Percentiles rank a stretch among this genome's conserved stretches.
phyloP scores from a whole-genome alignment of 1,140 invertebrate species.

The Trachymyrmex septentrionalis region DNA sequence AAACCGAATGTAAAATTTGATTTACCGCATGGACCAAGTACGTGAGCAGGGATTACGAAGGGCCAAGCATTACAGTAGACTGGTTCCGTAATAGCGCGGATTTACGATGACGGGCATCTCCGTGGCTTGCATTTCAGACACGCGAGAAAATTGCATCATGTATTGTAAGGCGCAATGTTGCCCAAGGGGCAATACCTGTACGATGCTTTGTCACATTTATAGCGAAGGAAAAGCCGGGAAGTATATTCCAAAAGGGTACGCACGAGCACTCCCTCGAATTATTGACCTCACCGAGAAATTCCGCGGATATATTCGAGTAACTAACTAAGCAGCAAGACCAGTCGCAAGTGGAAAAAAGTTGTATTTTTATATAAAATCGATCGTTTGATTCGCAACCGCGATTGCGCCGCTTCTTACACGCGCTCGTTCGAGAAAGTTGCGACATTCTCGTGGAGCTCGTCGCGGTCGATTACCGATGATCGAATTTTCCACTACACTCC shows the following conservation, averaged over 20 bases:
- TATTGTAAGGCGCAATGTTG: neutral
- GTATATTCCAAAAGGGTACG: conserved; percentile 19
- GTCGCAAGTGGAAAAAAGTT: neutral
- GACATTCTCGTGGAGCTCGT: conserved; percentile 1
- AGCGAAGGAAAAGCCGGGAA: conserved; percentile 25
- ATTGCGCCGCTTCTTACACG: conserved; percentile 3
- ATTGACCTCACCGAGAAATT: conserved; percentile 38
- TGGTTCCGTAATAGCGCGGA: conserved; percentile 50
- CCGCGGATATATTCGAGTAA: neutral
- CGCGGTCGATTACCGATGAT: conserved; percentile 29
- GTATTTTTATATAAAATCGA: neutral
- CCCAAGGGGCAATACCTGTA: conserved; percentile 1
- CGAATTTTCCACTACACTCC: conserved; percentile 39
- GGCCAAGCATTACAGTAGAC: neutral
- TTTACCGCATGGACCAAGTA: neutral
- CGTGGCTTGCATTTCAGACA: conserved; percentile 45
- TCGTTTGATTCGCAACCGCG: neutral
- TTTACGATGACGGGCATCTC: conserved; percentile 52
- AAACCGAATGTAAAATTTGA: conserved; percentile 14
- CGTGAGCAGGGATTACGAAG: conserved; percentile 12
- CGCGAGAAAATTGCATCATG: conserved; percentile 25
- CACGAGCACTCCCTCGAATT: neutral
- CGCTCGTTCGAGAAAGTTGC: conserved; percentile 15
- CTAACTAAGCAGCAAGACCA: too few relatives aligned
- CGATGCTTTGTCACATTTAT: conserved; percentile 38